phyloP scores from a whole-genome alignment of 2,113 vertebrate species.

The Orientallactaga bullata region DNA sequence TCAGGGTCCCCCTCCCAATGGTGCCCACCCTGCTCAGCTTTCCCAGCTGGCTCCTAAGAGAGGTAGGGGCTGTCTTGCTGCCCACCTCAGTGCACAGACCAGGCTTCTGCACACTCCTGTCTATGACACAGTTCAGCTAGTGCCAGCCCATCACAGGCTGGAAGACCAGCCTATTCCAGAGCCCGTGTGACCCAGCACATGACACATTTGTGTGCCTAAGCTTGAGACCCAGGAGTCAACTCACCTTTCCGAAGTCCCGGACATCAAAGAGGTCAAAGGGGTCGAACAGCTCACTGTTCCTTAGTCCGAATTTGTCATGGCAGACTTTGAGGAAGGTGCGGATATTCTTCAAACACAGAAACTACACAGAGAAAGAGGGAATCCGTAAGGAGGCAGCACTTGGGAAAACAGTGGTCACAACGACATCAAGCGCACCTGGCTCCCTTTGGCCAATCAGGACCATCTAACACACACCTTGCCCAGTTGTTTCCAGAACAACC shows the following conservation, averaged over 20 bases:
- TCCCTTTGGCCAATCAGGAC: background rate
- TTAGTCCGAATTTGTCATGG: slow-evolving; percentile 95
- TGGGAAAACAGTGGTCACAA: accelerated
- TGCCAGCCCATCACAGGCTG: background rate
- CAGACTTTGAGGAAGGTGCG: slow-evolving; percentile 98
- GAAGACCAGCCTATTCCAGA: accelerated
- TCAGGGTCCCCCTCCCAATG: background rate
- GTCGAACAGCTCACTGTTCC: slow-evolving; percentile 98
- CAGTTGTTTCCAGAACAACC: accelerated
- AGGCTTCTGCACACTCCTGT: background rate
- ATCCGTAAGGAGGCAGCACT: background rate
- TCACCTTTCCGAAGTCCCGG: slow-evolving; percentile 99
- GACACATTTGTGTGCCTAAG: accelerated
- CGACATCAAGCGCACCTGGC: background rate
- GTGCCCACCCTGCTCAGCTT: background rate
- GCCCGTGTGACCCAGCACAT: accelerated
- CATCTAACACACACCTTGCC: accelerated
- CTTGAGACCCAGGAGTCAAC: slow-evolving; percentile 38
- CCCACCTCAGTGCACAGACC: accelerated
- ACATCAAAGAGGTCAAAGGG: slow-evolving; percentile 99
- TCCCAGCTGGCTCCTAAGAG: too few relatives aligned
- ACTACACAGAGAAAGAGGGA: slow-evolving; percentile 85
- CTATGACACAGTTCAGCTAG: background rate
- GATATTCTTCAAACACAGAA: slow-evolving; percentile 99
- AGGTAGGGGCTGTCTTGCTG: accelerated